A percentile compares a stretch with the other conserved stretches of the same genome.
Conservation (phyloP, 2,113 vertebrate genomes). For the Anthoscopus minutus region DNA sequence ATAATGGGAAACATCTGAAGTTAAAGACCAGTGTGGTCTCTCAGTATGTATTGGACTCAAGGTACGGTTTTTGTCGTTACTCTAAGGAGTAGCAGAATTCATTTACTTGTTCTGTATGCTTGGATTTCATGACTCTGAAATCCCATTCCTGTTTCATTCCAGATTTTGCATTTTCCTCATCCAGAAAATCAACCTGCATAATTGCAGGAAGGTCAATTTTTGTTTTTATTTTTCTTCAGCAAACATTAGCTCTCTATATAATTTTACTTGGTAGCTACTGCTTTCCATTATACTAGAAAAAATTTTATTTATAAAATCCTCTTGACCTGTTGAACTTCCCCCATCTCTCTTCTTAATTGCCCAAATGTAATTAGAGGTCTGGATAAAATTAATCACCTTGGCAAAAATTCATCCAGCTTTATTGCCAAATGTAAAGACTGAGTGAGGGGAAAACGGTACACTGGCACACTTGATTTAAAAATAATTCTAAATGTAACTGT, state of each 20-base stretch:
- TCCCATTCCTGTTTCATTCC: background rate
- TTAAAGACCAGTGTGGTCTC: accelerated
- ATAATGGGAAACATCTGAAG: background rate
- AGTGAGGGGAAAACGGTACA: background rate
- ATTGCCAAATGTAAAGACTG: constrained; percentile 2
- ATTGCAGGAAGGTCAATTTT: background rate
- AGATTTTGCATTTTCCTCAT: background rate
- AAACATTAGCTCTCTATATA: background rate
- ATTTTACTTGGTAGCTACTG: background rate
- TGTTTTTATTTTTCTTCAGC: background rate
- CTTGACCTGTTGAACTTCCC: constrained; percentile 23
- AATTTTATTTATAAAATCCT: constrained; percentile 17
- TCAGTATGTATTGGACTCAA: background rate
- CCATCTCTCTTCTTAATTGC: background rate
- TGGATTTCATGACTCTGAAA: background rate
- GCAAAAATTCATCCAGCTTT: constrained; percentile 17
- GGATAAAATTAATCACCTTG: constrained; percentile 17
- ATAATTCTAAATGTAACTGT: background rate
- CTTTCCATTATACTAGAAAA: background rate
- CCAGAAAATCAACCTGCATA: background rate
- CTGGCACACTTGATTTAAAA: background rate
- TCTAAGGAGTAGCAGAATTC: background rate
- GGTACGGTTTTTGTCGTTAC: background rate
- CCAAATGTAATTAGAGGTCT: constrained; percentile 37
- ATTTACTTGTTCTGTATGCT: background rate